These are phyloP conservation scores for Loris lydekkerianus DNA, from an alignment of 2,797 vertebrate genomes.

Conservation along the genomic window DNA sequence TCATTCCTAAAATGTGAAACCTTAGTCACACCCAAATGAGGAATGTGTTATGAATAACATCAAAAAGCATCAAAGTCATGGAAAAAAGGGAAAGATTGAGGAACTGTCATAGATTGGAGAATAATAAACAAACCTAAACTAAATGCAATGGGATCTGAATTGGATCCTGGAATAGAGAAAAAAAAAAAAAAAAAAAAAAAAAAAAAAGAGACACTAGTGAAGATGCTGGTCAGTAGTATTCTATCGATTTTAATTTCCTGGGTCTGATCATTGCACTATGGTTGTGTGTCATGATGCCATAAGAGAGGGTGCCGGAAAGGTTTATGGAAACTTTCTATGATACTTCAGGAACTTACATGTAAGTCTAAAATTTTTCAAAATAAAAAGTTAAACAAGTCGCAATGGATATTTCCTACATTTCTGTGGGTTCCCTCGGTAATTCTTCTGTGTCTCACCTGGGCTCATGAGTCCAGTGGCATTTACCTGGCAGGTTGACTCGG, in stretches of 20 bases:
- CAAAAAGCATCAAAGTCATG: background rate
- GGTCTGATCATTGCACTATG: background rate
- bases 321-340: background rate
- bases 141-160: background rate
- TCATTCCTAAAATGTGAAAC: background rate
- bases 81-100: background rate
- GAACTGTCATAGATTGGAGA: accelerated
- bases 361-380: background rate
- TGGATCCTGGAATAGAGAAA: background rate
- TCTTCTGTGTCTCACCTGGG: background rate
- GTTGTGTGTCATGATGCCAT: background rate
- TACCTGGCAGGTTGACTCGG: background rate
- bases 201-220: background rate
- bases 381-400: background rate
- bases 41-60: background rate
- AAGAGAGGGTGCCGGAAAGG: background rate
- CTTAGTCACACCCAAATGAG: background rate
- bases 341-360: background rate
- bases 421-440: background rate
- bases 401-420: background rate
- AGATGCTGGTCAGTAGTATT: background rate
- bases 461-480: background rate
- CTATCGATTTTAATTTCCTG: background rate
- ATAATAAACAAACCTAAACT: background rate
- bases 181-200: background rate